A percentile compares a stretch with the other conserved stretches of the same genome.
These are phyloP conservation scores for Sinocyclocheilus grahami DNA, from an alignment of 2,113 vertebrate genomes.

Conservation along the genomic window DNA sequence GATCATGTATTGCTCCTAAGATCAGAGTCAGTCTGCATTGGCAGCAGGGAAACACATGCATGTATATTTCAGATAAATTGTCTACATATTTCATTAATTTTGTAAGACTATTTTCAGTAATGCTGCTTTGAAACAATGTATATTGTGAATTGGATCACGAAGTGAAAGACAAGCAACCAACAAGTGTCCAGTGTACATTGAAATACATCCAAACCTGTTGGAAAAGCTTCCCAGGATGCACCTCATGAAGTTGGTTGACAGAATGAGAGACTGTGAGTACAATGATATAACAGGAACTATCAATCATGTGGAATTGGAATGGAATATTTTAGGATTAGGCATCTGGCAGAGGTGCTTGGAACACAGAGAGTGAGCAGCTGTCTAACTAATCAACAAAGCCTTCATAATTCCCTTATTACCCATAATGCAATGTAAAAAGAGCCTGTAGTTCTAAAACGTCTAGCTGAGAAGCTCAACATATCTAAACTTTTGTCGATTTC, in stretches of 20 bases:
- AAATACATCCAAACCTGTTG: not conserved
- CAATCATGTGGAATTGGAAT: not conserved
- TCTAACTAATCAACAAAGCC: constrained; percentile 43
- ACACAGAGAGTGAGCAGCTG: constrained; percentile 30
- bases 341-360: constrained; percentile 22
- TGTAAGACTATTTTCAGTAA: not conserved
- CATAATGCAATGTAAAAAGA: constrained; percentile 24
- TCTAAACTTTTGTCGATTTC: no score
- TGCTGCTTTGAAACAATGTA: not conserved
- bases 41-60: constrained; percentile 10
- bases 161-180: not conserved
- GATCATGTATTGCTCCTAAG: constrained; percentile 31
- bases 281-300: no score
- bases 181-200: not conserved
- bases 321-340: constrained; percentile 37
- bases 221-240: not conserved
- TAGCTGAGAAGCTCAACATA: not conserved
- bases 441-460: not conserved
- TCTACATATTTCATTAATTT: not conserved
- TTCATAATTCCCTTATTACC: constrained; percentile 8
- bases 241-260: not conserved
- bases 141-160: not conserved
- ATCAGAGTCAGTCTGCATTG: constrained; percentile 9
- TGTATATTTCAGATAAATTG: not conserved
- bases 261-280: no score